Percentiles rank a stretch among this genome's conserved stretches.
phyloP scores from a whole-genome alignment of 2,113 vertebrate genomes.

The Nematolebias whitei region DNA sequence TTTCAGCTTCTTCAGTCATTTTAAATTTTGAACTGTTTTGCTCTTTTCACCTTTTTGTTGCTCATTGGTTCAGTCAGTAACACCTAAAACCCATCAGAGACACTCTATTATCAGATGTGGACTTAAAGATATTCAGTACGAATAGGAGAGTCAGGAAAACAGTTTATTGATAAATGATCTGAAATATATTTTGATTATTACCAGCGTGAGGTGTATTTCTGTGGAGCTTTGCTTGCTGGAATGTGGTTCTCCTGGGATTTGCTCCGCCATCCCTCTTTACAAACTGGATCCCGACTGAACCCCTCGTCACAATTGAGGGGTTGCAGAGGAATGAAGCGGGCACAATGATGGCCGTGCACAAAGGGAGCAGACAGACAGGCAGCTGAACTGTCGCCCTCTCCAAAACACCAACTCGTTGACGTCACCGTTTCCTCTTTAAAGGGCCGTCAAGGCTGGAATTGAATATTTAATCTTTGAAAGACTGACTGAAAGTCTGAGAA shows the following conservation, averaged over 20 bases:
- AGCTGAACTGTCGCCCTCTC: conserved; percentile 51
- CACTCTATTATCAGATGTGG: no score
- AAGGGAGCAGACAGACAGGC: conserved; percentile 37
- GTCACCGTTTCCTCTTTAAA: rapidly evolving
- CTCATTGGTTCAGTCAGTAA: no score
- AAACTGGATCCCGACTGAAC: conserved; percentile 62
- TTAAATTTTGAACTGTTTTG: no score
- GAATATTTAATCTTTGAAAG: conserved; percentile 7
- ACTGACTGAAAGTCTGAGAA: no score
- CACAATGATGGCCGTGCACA: conserved; percentile 54
- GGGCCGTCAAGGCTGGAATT: not conserved
- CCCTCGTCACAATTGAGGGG: conserved; percentile 44
- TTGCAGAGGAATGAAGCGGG: conserved; percentile 52
- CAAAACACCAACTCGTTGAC: conserved; percentile 7
- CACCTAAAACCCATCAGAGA: no score
- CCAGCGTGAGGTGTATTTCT: conserved; percentile 3
- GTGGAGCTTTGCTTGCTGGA: conserved; percentile 48
- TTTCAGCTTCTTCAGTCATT: no score
- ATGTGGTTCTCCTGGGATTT: conserved; percentile 40
- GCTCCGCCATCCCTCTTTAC: conserved; percentile 52
- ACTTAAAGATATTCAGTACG: no score
- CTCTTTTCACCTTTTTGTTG: no score
- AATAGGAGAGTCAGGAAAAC: no score
- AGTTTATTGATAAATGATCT: no score
- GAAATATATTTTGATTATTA: no score